Conservation (phyloP, 2,888 invertebrate species). For the Hirtodrosophila histrioides region DNA sequence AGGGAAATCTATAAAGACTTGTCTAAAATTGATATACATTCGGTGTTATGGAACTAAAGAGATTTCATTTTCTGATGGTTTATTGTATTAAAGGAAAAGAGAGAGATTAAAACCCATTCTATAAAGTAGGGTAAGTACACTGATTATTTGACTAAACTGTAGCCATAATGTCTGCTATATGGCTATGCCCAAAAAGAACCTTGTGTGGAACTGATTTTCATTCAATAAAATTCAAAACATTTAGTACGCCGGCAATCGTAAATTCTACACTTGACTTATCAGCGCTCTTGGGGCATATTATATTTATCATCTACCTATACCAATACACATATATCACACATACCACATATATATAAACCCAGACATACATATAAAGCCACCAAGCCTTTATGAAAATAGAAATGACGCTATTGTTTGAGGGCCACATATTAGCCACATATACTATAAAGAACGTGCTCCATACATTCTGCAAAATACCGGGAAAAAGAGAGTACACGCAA, state of each 20-base stretch:
- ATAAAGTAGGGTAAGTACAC: no score
- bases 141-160: neutral
- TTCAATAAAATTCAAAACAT: slow-evolving; percentile 19
- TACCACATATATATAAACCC: slow-evolving; percentile 32
- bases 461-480: slow-evolving; percentile 22
- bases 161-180: slow-evolving; percentile 28
- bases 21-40: no score
- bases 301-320: slow-evolving; percentile 62
- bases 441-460: slow-evolving; percentile 32
- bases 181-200: neutral
- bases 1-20: no score
- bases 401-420: slow-evolving; percentile 66
- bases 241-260: slow-evolving; percentile 40
- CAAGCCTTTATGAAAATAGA: slow-evolving; percentile 75
- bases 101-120: no score
- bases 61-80: neutral
- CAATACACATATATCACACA: slow-evolving; percentile 16
- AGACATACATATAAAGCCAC: slow-evolving; percentile 26
- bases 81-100: neutral
- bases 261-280: slow-evolving; percentile 49
- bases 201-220: slow-evolving; percentile 10
- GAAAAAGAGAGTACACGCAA: slow-evolving; percentile 8
- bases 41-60: no score
- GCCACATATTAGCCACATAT: slow-evolving; percentile 3
- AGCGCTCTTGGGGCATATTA: slow-evolving; percentile 30